Base-by-base conservation (phyloP, 1,140 invertebrate genomes). In the Araneus ventricosus region DNA sequence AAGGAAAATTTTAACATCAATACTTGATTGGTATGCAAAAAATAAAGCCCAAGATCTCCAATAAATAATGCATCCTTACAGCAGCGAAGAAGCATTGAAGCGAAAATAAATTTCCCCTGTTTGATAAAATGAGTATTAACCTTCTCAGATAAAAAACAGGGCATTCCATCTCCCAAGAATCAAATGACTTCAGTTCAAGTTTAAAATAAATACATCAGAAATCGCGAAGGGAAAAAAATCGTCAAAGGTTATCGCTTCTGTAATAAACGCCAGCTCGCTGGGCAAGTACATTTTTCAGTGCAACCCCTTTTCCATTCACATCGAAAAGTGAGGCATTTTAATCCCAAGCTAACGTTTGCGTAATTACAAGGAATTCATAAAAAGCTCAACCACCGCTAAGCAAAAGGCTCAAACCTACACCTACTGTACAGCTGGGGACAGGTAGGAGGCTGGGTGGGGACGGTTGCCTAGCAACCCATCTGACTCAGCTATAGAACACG, bases 401-500 rank as follows among this genome's bases (percentile, higher is more conserved):
- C 75, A 91, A 85, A 67, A 80, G 59, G 82, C 84, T 70, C 90
- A 59, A 93, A 79, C 91, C 63, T 93, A 93, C 91, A 87, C 82
- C 91, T 93, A 92, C 91, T 61, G 82, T 59, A 87, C 24, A 80
- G 84, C 39, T 86, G n/a, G 59, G 67, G 70, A 75, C 30, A 30
- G 34, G 45, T 88, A 37, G 27, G 91, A 87, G 45, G 80, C 30
- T n/a, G 82, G 91, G 91, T 80, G 91, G 91, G 67, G 39, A 67
- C 30, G 41, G 91, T 93, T 59, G 91, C 91, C 79, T 93, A 93
- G 91, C 91, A 93, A 93, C 91, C 75, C 85, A 93, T 93, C 91
- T 93, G 91, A 93, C 91, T 93, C 91, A 93, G 91, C 91, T 93
- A 88, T 93, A 87, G 91, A 93, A 88, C 91, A 37, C 27, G 79